phyloP scores from a whole-genome alignment of 2,113 vertebrate species.

The Planiliza haematocheilus region DNA sequence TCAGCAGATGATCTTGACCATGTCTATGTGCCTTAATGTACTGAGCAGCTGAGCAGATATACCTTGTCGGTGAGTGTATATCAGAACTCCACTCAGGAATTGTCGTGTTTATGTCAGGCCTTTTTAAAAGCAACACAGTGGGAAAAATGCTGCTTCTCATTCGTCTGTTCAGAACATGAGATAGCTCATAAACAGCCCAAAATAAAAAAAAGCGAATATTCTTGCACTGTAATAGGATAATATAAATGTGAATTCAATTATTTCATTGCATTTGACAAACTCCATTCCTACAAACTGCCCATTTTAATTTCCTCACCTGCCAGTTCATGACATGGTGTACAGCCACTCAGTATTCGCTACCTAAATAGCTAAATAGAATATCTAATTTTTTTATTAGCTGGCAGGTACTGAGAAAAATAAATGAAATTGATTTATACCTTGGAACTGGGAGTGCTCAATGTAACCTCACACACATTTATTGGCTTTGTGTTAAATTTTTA shows the following conservation, averaged over 20 bases:
- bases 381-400: constrained; percentile 48
- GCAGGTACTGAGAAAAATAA: constrained; percentile 37
- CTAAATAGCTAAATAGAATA: constrained; percentile 43
- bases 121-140: too few relatives aligned
- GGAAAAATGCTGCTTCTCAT: too few relatives aligned
- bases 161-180: too few relatives aligned
- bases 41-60: too few relatives aligned
- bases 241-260: neutral
- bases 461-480: constrained; percentile 41
- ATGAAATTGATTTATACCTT: constrained; percentile 55
- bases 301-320: constrained; percentile 1
- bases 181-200: too few relatives aligned
- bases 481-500: constrained; percentile 45
- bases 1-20: too few relatives aligned
- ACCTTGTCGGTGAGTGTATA: neutral
- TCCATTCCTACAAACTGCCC: constrained; percentile 1
- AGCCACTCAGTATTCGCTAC: constrained; percentile 11
- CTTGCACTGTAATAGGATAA: too few relatives aligned
- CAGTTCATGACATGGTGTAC: neutral
- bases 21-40: too few relatives aligned
- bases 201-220: too few relatives aligned
- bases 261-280: neutral
- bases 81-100: constrained; percentile 50
- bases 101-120: neutral
- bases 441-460: constrained; percentile 29